A percentile compares a stretch with the other conserved stretches of the same genome.
Conservation (phyloP, 2,888 invertebrate species). For the Pristionchus japonicus region DNA sequence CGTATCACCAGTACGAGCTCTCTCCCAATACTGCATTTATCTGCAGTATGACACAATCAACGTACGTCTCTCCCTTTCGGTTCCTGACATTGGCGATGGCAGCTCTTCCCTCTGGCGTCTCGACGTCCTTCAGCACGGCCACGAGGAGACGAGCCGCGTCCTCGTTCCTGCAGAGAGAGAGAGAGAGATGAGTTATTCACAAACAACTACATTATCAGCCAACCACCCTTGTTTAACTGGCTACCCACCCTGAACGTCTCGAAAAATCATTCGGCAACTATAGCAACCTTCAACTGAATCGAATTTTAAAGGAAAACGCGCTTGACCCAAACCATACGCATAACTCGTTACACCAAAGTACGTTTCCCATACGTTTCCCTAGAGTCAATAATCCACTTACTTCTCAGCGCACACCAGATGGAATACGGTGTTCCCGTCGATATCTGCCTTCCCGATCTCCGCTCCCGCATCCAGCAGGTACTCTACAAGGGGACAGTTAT, state of each 20-base stretch:
- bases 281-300: too few species aligned
- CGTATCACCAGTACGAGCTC: background rate
- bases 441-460: constrained; percentile 34
- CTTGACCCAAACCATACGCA: too few species aligned
- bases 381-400: constrained; percentile 34
- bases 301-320: too few species aligned
- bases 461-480: constrained; percentile 44
- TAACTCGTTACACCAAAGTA: too few species aligned
- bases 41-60: too few species aligned
- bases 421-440: constrained; percentile 48
- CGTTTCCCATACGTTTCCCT: too few species aligned
- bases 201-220: too few species aligned
- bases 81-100: constrained; percentile 34
- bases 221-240: too few species aligned
- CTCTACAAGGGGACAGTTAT: constrained; percentile 34
- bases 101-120: background rate
- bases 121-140: background rate
- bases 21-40: too few species aligned
- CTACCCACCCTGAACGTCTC: too few species aligned
- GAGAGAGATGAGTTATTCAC: too few species aligned
- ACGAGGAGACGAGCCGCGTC: background rate
- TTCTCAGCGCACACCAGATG: constrained; percentile 49
- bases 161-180: constrained; percentile 19
- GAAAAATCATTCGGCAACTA: too few species aligned
- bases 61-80: constrained; percentile 37